Base-by-base conservation (phyloP, 2,888 invertebrate species). In the Matsumyia berberina region DNA sequence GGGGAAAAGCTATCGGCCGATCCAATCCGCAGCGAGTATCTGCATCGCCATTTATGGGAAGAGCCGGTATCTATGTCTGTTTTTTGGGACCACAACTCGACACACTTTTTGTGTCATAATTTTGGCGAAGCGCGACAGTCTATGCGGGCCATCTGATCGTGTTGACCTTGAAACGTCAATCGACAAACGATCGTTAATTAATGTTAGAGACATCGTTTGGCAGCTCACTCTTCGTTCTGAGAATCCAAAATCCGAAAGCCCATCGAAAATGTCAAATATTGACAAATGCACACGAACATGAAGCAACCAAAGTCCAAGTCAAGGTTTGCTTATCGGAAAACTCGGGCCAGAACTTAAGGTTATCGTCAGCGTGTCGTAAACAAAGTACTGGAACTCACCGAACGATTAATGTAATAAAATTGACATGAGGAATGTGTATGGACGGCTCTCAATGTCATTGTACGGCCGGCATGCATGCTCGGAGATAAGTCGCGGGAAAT, bases 321-420 rank as follows among this genome's bases (percentile, higher is more conserved):
- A 39, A 24, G 42, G 11, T 19, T 44, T 11, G 29, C 33, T 67
- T 80, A 80, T 80, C 80, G 39, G 42, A 49, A 57, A 72, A 62
- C 49, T 46, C 9, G 12, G 5, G 37, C n/a, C 12, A 11, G 31
- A 70, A 44, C 70, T 72, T 70, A 37, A 17, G 73, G 73, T 67
- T 80, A 80, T 66, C 73, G 33, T 1, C 7, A 19, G 17, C 17
- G 24, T 24, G 24, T 24, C 24, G 24, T 24, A 24, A 24, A 24
- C 24, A 24, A 24, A 3, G 1, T 24, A 24, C 1, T 24, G 24
- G 24, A 24, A 24, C 24, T 4, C 24, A 24, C 24, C 1, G 24
- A 24, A 24, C 1, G 24, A 24, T 24, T 46, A 44, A 31, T 44
- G 31, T 11, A 12, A 19, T 24, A 1, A 37, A 11, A 19, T 6